These are phyloP conservation scores for Laupala kohalensis DNA, from an alignment of 1,140 invertebrate species.

Conservation along the genomic window DNA sequence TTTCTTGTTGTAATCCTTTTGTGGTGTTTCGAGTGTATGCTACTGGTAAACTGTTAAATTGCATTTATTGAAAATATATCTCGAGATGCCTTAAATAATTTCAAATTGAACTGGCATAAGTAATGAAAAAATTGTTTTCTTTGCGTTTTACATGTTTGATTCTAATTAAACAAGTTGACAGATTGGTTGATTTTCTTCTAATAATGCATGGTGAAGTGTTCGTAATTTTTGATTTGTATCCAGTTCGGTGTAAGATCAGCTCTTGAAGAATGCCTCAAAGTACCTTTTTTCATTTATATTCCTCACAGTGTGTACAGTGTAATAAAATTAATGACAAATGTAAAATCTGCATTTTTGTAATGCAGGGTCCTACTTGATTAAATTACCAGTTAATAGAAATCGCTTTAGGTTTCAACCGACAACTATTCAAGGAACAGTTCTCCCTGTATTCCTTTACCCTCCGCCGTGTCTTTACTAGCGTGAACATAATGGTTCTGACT, in stretches of 20 bases:
- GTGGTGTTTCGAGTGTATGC: neutral
- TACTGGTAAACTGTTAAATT: neutral
- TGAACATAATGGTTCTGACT: neutral
- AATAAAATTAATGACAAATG: no score
- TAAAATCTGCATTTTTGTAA: no score
- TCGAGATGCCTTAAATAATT: neutral
- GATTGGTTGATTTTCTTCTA: neutral
- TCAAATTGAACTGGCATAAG: neutral
- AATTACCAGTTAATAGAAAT: no score
- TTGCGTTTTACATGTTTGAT: neutral
- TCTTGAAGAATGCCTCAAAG: neutral
- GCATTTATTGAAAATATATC: neutral
- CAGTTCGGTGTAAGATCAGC: neutral
- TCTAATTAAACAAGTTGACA: neutral
- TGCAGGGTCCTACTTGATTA: no score
- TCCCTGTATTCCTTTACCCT: no score
- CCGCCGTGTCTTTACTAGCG: neutral
- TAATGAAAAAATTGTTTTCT: neutral
- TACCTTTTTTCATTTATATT: neutral
- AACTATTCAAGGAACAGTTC: no score
- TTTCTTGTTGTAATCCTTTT: neutral
- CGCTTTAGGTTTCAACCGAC: no score
- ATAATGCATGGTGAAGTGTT: neutral
- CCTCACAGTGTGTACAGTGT: no score
- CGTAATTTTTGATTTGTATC: neutral